A percentile compares a stretch with the other conserved stretches of the same genome.
phyloP scores from a whole-genome alignment of 2,888 invertebrate genomes.

The Meiosimyza decipiens region DNA sequence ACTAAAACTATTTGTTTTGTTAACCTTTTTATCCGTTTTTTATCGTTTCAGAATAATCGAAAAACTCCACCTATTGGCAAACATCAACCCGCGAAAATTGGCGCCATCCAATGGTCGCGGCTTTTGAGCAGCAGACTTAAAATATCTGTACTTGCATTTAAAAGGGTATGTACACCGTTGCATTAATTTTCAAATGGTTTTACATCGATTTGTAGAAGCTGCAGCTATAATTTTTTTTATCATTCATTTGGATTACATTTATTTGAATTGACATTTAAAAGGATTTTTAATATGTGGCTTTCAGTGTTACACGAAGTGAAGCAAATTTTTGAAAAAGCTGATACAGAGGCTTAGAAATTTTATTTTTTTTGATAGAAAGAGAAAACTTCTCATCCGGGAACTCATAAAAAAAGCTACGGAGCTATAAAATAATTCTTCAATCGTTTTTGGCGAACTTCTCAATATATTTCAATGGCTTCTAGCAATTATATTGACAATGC shows the following conservation, averaged over 20 bases:
- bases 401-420: no score
- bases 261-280: no score
- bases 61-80: conserved; percentile 70
- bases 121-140: conserved; percentile 83
- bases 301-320: background rate
- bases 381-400: no score
- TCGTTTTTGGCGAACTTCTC: no score
- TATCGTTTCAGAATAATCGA: conserved; percentile 48
- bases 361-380: no score
- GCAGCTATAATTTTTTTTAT: conserved; percentile 32
- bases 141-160: conserved; percentile 82
- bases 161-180: conserved; percentile 69
- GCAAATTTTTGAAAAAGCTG: no score
- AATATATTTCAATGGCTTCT: no score
- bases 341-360: no score
- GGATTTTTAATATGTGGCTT: background rate
- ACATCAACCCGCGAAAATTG: conserved; percentile 83
- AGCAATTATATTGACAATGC: no score
- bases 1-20: background rate
- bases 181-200: conserved; percentile 14
- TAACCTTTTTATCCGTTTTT: conserved; percentile 29
- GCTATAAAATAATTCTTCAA: no score
- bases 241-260: conserved; percentile 32
- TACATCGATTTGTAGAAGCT: background rate
- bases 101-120: conserved; percentile 88